Evolutionary conservation across 2,113 vertebrate genomes (phyloP), one percentile per base, ranked within the genome.

Genomic region (Thomomys bottae): DNA sequence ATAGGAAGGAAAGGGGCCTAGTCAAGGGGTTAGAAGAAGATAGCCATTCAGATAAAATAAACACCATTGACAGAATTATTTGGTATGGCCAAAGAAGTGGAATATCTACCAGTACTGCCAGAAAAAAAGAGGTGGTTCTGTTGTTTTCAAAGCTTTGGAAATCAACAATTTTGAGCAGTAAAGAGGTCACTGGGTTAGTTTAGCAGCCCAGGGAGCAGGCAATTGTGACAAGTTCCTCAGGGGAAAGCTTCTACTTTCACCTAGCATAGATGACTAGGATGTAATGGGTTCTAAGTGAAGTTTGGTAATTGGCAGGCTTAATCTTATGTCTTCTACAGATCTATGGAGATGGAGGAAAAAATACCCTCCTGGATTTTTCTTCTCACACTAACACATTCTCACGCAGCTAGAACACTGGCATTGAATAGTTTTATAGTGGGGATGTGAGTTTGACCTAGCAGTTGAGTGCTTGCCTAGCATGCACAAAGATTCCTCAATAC

Each of bases 221-320:
- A 10, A 3, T 54, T 20, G 24, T 38, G 42, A n/a, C 38, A 0
- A 24, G 49, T n/a, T 42, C 67, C 61, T 49, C 32, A 72, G 38
- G 15, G 40, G 5, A 68, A 71, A 72, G 30, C 28, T 3, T 1
- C 36, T n/a, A 57, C 26, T 76, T 72, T 63, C 59, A 3, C 3
- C 54, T 42, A 3, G 14, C 0, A 0, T 20, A 54, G 0, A 18
- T 24, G 0, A 0, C 38, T 26, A 38, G 30, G 67, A 24, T 34
- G 77, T 34, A 0, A 0, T 18, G 79, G 70, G 45, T 49, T 12
- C 49, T 54, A n/a, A 79, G 78, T 36, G 8, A 34, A 21, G 32
- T 30, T 49, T 10, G 2, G 57, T 12, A 54, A 11, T 14, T 64
- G 26, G 2, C 32, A 21, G 0, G 8, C 34, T 70, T 21, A 21